These are phyloP conservation scores for Drosophila orena DNA, from an alignment of 1,140 invertebrate genomes.

Conservation along the genomic window DNA sequence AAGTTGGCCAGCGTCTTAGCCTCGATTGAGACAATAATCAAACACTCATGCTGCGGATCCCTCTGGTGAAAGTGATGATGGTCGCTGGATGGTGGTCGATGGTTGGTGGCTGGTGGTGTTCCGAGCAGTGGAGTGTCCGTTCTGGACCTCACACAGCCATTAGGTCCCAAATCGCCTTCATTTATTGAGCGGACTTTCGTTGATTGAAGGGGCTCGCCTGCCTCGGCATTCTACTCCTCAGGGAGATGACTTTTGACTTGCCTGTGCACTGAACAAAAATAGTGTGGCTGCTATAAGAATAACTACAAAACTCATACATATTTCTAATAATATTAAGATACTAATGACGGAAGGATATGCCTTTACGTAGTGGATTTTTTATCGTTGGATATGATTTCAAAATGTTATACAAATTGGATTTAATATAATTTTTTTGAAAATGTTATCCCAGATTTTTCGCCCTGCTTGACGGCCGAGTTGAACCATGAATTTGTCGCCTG, in stretches of 20 bases:
- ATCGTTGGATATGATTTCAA: no score
- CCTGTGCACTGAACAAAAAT: constrained; percentile 8
- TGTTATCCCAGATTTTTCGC: background rate
- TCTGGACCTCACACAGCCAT: constrained; percentile 45
- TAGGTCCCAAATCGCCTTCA: constrained; percentile 41
- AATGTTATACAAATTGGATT: no score
- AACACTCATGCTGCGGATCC: constrained; percentile 30
- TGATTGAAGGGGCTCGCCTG: constrained; percentile 45
- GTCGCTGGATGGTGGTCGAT: no score
- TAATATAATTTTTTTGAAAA: no score
- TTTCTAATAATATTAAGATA: no score
- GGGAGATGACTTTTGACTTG: constrained; percentile 18
- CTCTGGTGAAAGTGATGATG: constrained; percentile 31
- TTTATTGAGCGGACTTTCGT: constrained; percentile 46
- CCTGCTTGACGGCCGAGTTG: constrained; percentile 18
- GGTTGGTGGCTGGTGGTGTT: background rate
- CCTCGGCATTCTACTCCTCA: constrained; percentile 11
- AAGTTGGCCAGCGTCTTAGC: constrained; percentile 57
- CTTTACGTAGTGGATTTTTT: no score
- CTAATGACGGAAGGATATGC: no score
- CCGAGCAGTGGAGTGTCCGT: constrained; percentile 17
- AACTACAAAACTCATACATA: background rate
- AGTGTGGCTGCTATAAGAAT: background rate
- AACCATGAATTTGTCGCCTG: constrained; percentile 67
- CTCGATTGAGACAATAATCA: constrained; percentile 74